Evolutionary conservation across 2,888 invertebrate species (phyloP), one percentile per base, ranked within the genome.

Genomic region (Cephus pulcher): DNA sequence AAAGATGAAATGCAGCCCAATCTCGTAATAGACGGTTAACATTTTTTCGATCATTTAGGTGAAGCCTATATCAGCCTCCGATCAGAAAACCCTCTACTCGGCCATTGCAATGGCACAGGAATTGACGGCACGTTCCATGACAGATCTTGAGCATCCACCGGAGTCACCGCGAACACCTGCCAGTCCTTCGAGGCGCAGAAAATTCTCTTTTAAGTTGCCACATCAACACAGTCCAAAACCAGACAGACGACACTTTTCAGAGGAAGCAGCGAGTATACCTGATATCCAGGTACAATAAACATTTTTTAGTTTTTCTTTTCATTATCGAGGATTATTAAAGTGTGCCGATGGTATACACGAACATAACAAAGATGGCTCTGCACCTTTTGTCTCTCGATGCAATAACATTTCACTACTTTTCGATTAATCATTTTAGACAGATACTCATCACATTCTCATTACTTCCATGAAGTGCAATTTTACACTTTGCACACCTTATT

Each of bases 31-130:
- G 23, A 77, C 70, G 40, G 77, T 70, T n/a, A 37, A 74, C n/a
- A 34, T 35, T 69, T 74, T 69, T 74, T 34, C 56, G 75, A 74
- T 76, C 56, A 75, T 86, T 82, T 85, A 93, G 93, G 96, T 98
- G 89, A 98, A 98, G 91, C 97, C 96, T 4, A 98, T 99, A 92
- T 98, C 98, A 15, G 96, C 98, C 0, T 96, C 98, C 80, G 98
- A 98, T 89, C 96, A 97, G 90, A 97, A 95, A 91, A 97, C 97
- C 12, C 93, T 99, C 80, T 97, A 98, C 87, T 96, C 96, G 33
- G 98, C 98, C 0, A 98, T 98, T 81, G 97, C 97, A 76, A 94
- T 98, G 92, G 98, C 98, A 33, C 97, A 97, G 91, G 98, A 98
- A 92, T 94, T 98, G 80, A 97, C 97, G 73, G 95, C 95, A 75